Evolutionary conservation across 2,888 invertebrate genomes (phyloP), one percentile per base, ranked within the genome.

Genomic region (Caenorhabditis imperialis): DNA sequence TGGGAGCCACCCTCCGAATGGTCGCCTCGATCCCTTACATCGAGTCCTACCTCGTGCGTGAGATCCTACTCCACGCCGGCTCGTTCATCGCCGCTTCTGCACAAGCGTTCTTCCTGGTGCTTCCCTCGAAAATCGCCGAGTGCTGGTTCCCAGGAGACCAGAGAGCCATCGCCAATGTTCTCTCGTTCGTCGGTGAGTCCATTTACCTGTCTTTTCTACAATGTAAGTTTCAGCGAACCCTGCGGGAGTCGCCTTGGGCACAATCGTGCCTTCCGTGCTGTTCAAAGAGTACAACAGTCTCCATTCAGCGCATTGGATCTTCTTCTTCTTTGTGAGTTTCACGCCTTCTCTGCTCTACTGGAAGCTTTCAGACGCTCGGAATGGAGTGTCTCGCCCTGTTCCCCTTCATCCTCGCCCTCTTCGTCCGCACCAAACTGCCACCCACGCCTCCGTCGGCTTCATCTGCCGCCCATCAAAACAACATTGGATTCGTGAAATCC

Each of bases 121-220:
- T 86, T 16, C 78, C 81, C 0, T 78, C 78, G 40, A 79, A 79
- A 71, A 86, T 86, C n/a, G 86, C 86, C 16, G 86, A 86, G 61
- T 82, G 82, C 42, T 86, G 86, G 86, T 86, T 86, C 42, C 71
- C 82, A 14, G 82, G 81, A 38, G 67, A 86, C 47, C 86, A 86
- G 70, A 58, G 86, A 30, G 81, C 86, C 7, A 71, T 86, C n/a
- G 84, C 86, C 6, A 86, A 86, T 72, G 81, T 85, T 1, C 72
- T 86, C 10, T 81, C 82, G 12, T 86, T 86, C 62, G 82, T 85
- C 22, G 86, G 85, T 84, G 1, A 38, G 65, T 30, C 18, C 6
- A 12, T 45, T 4, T n/a, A 25, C 12, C n/a, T 38, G 37, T 18
- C 6, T 23, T 12, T 30, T 30, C 30, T 10, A 10, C 30, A 30